phyloP scores from a whole-genome alignment of 2,797 vertebrate species.

The Pristis pectinata region DNA sequence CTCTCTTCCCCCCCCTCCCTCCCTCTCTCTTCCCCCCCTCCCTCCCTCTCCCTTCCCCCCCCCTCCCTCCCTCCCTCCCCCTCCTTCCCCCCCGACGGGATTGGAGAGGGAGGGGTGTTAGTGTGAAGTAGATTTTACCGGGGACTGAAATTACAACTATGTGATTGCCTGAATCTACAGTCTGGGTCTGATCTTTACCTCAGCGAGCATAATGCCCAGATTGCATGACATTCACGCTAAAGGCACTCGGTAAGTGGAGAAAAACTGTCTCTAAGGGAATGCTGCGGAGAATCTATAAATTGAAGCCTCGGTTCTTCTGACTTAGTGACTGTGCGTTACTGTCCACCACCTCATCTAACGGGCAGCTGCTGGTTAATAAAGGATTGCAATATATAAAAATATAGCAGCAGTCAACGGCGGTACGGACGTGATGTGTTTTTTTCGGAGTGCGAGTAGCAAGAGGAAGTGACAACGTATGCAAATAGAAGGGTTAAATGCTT shows the following conservation, averaged over 20 bases:
- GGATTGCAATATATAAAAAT: neutral
- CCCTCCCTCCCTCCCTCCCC: no score
- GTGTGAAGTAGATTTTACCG: neutral
- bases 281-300: no score
- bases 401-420: neutral
- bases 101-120: no score
- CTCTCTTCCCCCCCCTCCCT: no score
- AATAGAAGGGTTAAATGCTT: neutral
- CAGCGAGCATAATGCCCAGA: neutral
- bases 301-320: neutral
- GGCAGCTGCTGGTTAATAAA: neutral
- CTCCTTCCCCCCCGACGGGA: no score
- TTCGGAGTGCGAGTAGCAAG: neutral
- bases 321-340: neutral
- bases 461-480: neutral
- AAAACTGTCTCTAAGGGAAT: no score
- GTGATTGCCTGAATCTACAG: neutral
- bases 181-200: neutral
- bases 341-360: neutral
- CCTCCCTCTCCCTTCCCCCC: no score
- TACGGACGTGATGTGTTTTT: neutral
- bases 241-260: neutral
- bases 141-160: neutral
- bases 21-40: no score
- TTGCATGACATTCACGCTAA: neutral